These are phyloP conservation scores for Drosophila tani DNA, from an alignment of 1,140 invertebrate genomes.

Conservation along the genomic window DNA sequence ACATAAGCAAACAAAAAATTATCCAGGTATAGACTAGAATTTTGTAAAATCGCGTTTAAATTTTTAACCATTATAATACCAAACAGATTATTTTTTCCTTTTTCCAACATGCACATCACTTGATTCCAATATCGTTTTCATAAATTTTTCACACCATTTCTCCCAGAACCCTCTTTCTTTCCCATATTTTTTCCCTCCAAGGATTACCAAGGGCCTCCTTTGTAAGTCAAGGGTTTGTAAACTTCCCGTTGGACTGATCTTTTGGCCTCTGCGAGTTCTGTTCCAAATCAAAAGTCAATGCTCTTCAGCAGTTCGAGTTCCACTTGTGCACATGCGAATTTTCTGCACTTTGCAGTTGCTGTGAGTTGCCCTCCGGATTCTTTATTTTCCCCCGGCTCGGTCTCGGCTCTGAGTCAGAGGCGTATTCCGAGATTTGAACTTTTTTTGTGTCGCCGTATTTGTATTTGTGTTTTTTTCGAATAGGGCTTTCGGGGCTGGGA, in stretches of 20 bases:
- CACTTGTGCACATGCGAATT: constrained; percentile 48
- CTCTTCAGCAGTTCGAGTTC: constrained; percentile 38
- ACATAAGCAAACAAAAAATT: too few relatives aligned
- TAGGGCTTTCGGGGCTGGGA: constrained; percentile 65
- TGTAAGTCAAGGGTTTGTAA: constrained; percentile 8
- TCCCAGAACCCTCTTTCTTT: neutral
- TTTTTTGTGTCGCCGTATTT: constrained; percentile 37
- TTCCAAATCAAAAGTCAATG: constrained; percentile 41
- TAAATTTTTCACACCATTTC: neutral
- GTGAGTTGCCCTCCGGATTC: constrained; percentile 17
- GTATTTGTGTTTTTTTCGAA: constrained; percentile 51
- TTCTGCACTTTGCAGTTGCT: constrained; percentile 37
- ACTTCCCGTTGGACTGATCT: constrained; percentile 21
- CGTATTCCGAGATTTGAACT: constrained; percentile 43
- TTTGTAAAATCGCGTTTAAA: too few relatives aligned
- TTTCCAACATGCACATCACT: too few relatives aligned
- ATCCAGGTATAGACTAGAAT: too few relatives aligned
- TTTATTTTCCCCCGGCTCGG: neutral
- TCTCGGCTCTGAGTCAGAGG: constrained; percentile 43
- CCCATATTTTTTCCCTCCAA: too few relatives aligned
- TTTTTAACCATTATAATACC: too few relatives aligned
- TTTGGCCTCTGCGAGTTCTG: neutral
- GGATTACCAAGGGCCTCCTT: constrained; percentile 5
- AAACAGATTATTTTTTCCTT: too few relatives aligned
- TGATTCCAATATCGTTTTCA: too few relatives aligned